Base-by-base conservation (phyloP, 37 sponge, comb jelly and placozoan genomes). In the Hormiphora californensis region DNA sequence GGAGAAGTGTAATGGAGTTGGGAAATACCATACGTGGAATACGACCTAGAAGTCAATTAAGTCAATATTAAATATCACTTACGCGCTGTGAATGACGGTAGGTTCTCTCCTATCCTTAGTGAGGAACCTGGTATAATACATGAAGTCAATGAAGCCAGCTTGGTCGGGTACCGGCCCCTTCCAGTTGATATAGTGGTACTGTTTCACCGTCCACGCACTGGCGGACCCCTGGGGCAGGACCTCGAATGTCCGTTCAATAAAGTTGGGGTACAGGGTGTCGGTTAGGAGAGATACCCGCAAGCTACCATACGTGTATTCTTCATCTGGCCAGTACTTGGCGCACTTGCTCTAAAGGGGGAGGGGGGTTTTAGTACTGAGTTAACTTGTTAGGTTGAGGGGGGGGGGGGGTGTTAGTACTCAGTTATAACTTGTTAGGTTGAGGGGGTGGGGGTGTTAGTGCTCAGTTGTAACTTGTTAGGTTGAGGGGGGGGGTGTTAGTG, bases 321-420 rank as follows among this genome's bases (percentile, higher is more conserved):
- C 81, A 36, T 73, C 81, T 1, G 81, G 81, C 81, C 81, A 73
- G 38, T 73, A 73, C 27, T 73, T 73, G 17, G 81, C 81, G 43
- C 81, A 73, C 44, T 43, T 37, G 81, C 43, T 37, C 81, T 73
- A 39, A 2, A 28, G 34, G 67, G 62, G 27, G 8, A 65, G 37
- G 11, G 12, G 51, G n/a, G n/a, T n/a, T n/a, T n/a, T n/a, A n/a
- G n/a, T n/a, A n/a, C n/a, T n/a, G n/a, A n/a, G n/a, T n/a, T n/a
- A n/a, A n/a, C n/a, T n/a, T n/a, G n/a, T n/a, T n/a, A n/a, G n/a
- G n/a, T n/a, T n/a, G n/a, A n/a, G n/a, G n/a, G n/a, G n/a, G n/a
- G n/a, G n/a, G n/a, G n/a, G n/a, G n/a, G n/a, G n/a, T n/a, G n/a
- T n/a, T n/a, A n/a, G n/a, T n/a, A n/a, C n/a, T n/a, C n/a, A n/a